phyloP scores from a whole-genome alignment of 2,797 vertebrate species.

The Gymnothorax javanicus region DNA sequence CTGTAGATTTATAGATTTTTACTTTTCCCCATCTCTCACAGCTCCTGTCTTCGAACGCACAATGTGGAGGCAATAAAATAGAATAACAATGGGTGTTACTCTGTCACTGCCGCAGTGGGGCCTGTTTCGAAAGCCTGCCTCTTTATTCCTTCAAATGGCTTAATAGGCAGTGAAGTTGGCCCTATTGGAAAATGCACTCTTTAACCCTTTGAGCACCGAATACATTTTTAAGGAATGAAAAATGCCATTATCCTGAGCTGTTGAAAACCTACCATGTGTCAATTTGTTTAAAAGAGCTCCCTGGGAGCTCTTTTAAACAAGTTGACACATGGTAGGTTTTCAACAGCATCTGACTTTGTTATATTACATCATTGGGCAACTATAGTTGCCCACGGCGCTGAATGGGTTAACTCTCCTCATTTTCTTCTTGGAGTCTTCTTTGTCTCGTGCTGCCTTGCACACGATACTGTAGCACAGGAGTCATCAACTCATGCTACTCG shows the following conservation, averaged over 20 bases:
- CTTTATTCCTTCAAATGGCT: conserved; percentile 37
- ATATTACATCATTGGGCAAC: too few species aligned
- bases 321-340: too few species aligned
- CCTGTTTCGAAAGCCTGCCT: conserved; percentile 36
- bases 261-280: too few species aligned
- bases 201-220: neutral
- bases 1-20: conserved; percentile 59
- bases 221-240: too few species aligned
- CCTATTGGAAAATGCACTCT: conserved; percentile 32
- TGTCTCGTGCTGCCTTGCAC: conserved; percentile 29
- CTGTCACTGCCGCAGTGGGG: conserved; percentile 44
- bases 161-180: conserved; percentile 31
- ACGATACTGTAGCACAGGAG: neutral
- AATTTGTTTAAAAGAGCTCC: too few species aligned
- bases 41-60: conserved; percentile 12
- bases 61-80: neutral
- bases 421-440: conserved; percentile 24
- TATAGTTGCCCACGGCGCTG: too few species aligned
- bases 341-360: too few species aligned
- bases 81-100: conserved; percentile 32
- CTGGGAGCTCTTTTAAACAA: too few species aligned
- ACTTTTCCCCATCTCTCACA: conserved; percentile 54
- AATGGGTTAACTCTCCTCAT: neutral
- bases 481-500: too few species aligned
- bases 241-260: too few species aligned